Evolutionary conservation across 2,797 vertebrate genomes (phyloP).

Genomic region (Melanotaenia trifasciata): DNA sequence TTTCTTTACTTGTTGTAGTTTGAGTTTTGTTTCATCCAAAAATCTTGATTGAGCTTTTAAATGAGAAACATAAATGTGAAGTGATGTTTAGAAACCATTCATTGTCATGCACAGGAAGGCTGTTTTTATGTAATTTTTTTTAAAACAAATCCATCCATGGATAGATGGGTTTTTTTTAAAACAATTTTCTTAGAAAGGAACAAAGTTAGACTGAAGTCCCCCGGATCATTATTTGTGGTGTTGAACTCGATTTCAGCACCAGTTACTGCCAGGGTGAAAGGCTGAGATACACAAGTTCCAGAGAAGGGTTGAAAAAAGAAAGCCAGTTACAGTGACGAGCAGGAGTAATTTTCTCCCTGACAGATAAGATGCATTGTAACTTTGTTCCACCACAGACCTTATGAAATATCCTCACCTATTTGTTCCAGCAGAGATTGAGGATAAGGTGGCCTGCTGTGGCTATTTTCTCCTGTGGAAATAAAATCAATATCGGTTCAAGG

Average conservation of each 20-base stretch:
- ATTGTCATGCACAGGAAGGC: not conserved
- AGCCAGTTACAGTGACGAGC: not conserved
- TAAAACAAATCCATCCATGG: too few relatives aligned
- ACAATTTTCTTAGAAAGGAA: too few relatives aligned
- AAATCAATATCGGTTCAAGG: constrained; percentile 54
- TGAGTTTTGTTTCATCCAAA: not conserved
- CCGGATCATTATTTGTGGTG: not conserved
- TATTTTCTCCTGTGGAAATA: constrained; percentile 52
- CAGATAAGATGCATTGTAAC: constrained; percentile 29
- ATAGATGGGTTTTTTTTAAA: too few relatives aligned
- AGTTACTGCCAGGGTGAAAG: not conserved
- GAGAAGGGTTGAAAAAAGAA: not conserved
- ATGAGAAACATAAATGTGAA: not conserved
- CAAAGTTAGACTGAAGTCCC: not conserved
- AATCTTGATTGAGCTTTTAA: not conserved
- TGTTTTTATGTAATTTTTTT: not conserved
- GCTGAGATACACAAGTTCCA: not conserved
- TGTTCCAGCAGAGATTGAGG: constrained; percentile 32
- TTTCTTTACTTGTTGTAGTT: not conserved
- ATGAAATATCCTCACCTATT: constrained; percentile 41
- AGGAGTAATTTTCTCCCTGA: constrained; percentile 14
- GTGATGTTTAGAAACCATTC: not conserved
- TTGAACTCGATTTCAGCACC: not conserved
- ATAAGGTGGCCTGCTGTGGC: constrained; percentile 36
- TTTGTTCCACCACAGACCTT: constrained; percentile 26